Conservation (phyloP, 2,888 invertebrate genomes). For the Synanthedon tipuliformis region DNA sequence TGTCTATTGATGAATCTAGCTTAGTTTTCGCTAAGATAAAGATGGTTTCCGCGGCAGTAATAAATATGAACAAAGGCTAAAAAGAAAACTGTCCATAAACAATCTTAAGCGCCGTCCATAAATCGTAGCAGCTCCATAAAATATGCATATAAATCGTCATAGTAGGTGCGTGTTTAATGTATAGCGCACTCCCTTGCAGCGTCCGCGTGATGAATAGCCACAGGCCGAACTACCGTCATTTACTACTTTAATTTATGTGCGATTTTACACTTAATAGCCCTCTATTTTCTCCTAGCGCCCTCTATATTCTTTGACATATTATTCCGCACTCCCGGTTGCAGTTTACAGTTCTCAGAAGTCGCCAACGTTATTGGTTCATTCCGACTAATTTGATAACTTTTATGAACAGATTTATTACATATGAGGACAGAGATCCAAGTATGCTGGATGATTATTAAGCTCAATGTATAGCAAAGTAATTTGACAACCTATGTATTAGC, state of each 20-base stretch:
- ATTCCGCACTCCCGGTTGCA: neutral
- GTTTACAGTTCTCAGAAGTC: neutral
- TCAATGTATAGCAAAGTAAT: too few species aligned
- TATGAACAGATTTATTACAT: too few species aligned
- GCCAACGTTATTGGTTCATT: neutral
- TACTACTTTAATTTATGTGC: constrained; percentile 4
- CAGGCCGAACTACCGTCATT: constrained; percentile 1
- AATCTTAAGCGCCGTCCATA: constrained; percentile 18
- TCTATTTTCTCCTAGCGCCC: neutral
- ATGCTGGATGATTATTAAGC: too few species aligned
- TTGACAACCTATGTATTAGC: too few species aligned
- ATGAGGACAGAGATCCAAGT: too few species aligned
- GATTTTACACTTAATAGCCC: neutral
- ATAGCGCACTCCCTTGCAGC: constrained; percentile 6
- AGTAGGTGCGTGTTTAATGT: constrained; percentile 20
- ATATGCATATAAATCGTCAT: constrained; percentile 40
- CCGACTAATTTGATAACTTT: too few species aligned
- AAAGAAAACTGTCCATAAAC: constrained; percentile 7
- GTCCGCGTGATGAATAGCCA: constrained; percentile 2
- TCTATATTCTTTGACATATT: neutral
- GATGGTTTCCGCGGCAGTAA: too few species aligned
- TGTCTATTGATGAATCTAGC: too few species aligned
- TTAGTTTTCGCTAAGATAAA: too few species aligned
- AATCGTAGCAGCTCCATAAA: constrained; percentile 29
- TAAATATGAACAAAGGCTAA: too few species aligned